Evolutionary conservation across 2,113 vertebrate genomes (phyloP).

Genomic region (Chaetops frenatus): DNA sequence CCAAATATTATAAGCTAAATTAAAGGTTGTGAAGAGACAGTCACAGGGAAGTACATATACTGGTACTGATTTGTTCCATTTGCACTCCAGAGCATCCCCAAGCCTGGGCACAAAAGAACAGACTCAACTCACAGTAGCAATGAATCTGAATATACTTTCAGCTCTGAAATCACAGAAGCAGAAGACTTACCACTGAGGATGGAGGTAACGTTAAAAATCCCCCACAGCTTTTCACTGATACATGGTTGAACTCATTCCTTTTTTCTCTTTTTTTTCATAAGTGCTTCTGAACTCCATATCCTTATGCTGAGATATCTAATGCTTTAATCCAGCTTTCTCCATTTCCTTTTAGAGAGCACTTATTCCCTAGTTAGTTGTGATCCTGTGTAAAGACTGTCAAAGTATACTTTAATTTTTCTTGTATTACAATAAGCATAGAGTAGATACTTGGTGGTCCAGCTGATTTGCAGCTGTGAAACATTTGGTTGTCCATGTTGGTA

Average conservation of each 20-base stretch:
- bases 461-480: background rate
- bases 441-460: background rate
- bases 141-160: slow-evolving; percentile 94
- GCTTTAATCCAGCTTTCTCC: background rate
- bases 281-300: background rate
- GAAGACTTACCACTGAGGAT: slow-evolving; percentile 81
- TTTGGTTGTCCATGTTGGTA: background rate
- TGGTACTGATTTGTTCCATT: background rate
- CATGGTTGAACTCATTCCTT: background rate
- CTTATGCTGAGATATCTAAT: background rate
- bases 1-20: background rate
- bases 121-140: slow-evolving; percentile 99
- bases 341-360: background rate
- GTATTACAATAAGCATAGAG: background rate
- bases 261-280: fast-evolving
- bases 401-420: background rate
- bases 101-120: slow-evolving; percentile 90
- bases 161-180: slow-evolving; percentile 88
- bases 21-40: background rate
- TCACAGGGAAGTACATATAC: background rate
- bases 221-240: background rate
- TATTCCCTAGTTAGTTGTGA: background rate
- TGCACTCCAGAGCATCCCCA: slow-evolving; percentile 79
- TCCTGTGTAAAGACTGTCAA: background rate
- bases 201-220: slow-evolving; percentile 72